Evolutionary conservation across 1,140 invertebrate genomes (phyloP), one percentile per base, ranked within the genome.

Genomic region (Mylabris phalerata): DNA sequence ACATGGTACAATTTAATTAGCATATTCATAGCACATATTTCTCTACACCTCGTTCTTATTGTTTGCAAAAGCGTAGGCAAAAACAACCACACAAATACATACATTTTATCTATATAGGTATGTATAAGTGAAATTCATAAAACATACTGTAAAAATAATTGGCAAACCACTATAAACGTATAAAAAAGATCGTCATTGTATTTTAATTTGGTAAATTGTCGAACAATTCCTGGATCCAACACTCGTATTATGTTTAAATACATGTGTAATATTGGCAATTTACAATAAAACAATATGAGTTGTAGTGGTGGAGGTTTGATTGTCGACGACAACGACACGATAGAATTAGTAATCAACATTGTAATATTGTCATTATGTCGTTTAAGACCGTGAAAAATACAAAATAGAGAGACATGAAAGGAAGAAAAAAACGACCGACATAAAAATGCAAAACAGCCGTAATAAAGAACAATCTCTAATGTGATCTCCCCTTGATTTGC

Each of bases 401-500:
- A 57, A 57, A 61, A 48, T 52, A 49, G 50, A 27, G 44, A 19
- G 19, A 19, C 19, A 19, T 19, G 19, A 32, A 32, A 32, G 7
- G 4, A 32, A 5, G 32, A 7, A 32, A 32, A 13, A 32, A 32
- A 32, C 32, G 32, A 32, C 32, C 32, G 46, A 62, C 63, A 69
- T 67, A 69, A 69, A 69, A 69, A 69, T 69, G 67, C 62, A 69
- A 69, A 69, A 59, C 60, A 67, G 63, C 41, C 48, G 60, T 65
- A 67, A 65, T 69, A 69, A 65, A 61, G 50, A 27, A 65, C 63
- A 69, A 69, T 69, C 67, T 65, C 49, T 51, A 52, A 52, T 61
- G 60, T 63, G 60, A 69, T 69, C 67, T 69, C 65, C 67, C 67
- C 67, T 65, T 60, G 65, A 67, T 32, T 32, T 32, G 4, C 2